These are phyloP conservation scores for Epinephelus coioides DNA, from an alignment of 2,797 vertebrate genomes.

Conservation along the genomic window DNA sequence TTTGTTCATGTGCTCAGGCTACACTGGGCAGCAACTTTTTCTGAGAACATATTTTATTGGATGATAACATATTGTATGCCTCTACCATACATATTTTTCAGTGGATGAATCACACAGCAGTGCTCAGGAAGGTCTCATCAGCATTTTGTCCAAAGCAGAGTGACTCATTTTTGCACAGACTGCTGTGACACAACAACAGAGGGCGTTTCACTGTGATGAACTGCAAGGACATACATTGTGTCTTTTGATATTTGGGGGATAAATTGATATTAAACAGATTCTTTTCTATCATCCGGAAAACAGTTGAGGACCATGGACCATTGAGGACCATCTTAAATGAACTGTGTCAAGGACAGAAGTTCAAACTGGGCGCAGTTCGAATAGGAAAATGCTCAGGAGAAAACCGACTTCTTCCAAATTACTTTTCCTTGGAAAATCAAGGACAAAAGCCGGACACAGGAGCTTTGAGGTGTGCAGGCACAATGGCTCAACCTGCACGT, in stretches of 20 bases:
- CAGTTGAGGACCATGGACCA: constrained; percentile 5
- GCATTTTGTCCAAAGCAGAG: constrained; percentile 29
- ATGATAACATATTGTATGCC: not conserved
- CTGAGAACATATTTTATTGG: not conserved
- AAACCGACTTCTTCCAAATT: constrained; percentile 38
- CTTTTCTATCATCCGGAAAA: constrained; percentile 6
- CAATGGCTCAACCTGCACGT: constrained; percentile 24
- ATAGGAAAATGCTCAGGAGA: constrained; percentile 11
- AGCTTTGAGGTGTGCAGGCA: not conserved
- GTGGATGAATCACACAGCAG: constrained; percentile 25
- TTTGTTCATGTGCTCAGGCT: not conserved
- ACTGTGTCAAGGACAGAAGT: too few relatives aligned
- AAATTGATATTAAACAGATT: not conserved
- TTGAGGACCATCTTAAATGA: not conserved
- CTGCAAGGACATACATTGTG: not conserved
- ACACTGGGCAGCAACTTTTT: not conserved
- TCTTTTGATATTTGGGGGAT: not conserved
- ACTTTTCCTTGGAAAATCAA: constrained; percentile 41
- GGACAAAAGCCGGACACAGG: constrained; percentile 24
- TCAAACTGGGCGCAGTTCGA: too few relatives aligned
- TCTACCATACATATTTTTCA: constrained; percentile 2
- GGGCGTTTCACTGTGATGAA: constrained; percentile 1
- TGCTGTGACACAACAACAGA: constrained; percentile 16
- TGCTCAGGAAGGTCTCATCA: constrained; percentile 30
- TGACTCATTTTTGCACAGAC: constrained; percentile 34